phyloP scores from a whole-genome alignment of 2,113 vertebrate genomes.

The Narcine bancroftii region DNA sequence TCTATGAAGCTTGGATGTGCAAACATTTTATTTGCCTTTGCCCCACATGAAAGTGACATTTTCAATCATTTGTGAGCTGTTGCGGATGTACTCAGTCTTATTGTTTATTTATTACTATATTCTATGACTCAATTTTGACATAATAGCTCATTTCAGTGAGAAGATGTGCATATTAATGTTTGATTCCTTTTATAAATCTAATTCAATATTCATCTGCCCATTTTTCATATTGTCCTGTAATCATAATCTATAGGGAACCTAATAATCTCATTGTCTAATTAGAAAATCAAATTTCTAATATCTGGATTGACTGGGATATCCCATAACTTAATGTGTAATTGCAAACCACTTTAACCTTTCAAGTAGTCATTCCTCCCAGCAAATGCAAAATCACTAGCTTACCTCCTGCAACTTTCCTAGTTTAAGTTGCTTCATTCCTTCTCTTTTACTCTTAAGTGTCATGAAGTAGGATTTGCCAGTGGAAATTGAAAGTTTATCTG shows the following conservation, averaged over 20 bases:
- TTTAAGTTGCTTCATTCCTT: background rate
- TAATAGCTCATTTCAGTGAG: background rate
- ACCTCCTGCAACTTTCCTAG: background rate
- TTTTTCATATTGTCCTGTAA: background rate
- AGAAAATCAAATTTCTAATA: slow-evolving; percentile 19
- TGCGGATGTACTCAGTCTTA: background rate
- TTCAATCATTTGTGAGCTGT: background rate
- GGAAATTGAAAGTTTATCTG: background rate
- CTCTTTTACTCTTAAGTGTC: background rate
- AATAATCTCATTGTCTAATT: slow-evolving; percentile 31
- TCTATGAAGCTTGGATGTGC: background rate
- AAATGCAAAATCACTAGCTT: background rate
- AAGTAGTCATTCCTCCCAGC: slow-evolving; percentile 2
- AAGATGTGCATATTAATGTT: background rate
- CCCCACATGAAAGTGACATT: background rate
- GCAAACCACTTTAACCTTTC: slow-evolving; percentile 4
- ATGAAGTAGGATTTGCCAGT: background rate
- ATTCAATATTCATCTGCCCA: slow-evolving; percentile 11
- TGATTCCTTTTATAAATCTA: slow-evolving; percentile 1
- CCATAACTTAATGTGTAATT: slow-evolving; percentile 22
- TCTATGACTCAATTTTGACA: background rate
- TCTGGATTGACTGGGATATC: background rate
- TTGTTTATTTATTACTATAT: background rate
- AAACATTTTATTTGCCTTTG: slow-evolving; percentile 1
- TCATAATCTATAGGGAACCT: slow-evolving; percentile 1